Evolutionary conservation across 2,113 vertebrate genomes (phyloP), one percentile per base, ranked within the genome.

Genomic region (Bombycilla garrulus): DNA sequence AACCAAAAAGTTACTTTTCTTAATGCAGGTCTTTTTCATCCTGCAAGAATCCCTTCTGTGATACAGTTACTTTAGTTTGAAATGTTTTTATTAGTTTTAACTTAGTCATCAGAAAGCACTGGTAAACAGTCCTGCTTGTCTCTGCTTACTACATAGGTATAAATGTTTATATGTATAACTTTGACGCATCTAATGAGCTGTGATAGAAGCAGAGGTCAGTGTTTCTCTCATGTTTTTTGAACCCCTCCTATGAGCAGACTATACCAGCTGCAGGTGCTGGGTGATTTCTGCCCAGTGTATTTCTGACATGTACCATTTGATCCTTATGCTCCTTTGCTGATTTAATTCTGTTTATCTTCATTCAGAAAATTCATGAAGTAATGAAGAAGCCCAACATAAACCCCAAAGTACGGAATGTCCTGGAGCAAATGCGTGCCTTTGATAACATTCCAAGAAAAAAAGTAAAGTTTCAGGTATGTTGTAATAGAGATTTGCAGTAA

Each of bases 361-460:
- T 95, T 35, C 93, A 99, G 99, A 99, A 97, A 98, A 97, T 99
- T 86, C 98, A 99, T 6, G 98, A 98, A 85, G 95, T 98, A 45
- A 98, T 99, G 92, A 98, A 98, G 91, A 98, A 98, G 92, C 98
- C 98, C 20, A 98, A 97, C 16, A 93, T 99, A 72, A 98, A 88
- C 94, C 91, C 98, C 42, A 98, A 98, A 95, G 97, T 99, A 60
- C 96, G 95, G 90, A 97, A 98, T 24, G 95, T 99, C 33, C 98
- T 99, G 66, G 95, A 96, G 50, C 98, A 99, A 97, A 98, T 99
- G 61, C 98, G 98, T 84, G 56, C 79, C 4, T 99, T 98, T 90
- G 98, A 99, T 74, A 99, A 99, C 9, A 97, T 99, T 90, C 99
- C 99, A 70, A 98, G 99, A 86, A 99, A 99, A 97, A 99, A 98